These are phyloP conservation scores for Sphaeridia pumilis DNA, from an alignment of 2,888 invertebrate species.

Conservation along the genomic window DNA sequence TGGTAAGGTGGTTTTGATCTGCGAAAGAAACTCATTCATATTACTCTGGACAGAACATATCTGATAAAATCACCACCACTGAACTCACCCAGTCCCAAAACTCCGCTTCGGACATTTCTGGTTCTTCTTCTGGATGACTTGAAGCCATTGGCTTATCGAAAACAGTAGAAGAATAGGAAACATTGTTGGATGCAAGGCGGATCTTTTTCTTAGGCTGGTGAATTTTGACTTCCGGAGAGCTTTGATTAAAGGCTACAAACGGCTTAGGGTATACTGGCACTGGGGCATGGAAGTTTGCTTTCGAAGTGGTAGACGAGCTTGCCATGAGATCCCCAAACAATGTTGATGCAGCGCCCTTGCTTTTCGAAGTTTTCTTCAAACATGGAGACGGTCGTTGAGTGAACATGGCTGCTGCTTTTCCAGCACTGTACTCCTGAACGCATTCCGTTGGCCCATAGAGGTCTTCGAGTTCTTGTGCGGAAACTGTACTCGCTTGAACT, in stretches of 20 bases:
- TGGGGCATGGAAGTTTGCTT: slow-evolving; percentile 4
- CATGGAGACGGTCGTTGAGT: neutral
- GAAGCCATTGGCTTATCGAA: neutral
- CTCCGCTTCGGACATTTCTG: slow-evolving; percentile 8
- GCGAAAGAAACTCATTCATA: neutral
- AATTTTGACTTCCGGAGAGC: neutral
- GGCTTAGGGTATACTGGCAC: slow-evolving; percentile 16
- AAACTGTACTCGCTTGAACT: neutral
- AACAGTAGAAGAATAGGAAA: neutral
- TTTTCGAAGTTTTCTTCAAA: neutral
- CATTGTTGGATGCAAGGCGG: slow-evolving; percentile 5
- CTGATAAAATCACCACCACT: neutral
- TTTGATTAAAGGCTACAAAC: slow-evolving; percentile 14
- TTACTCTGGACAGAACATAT: neutral
- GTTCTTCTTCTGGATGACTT: neutral
- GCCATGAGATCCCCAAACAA: slow-evolving; percentile 2
- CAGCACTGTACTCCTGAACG: slow-evolving; percentile 8
- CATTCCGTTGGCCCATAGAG: slow-evolving; percentile 3
- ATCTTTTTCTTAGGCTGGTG: slow-evolving; percentile 11
- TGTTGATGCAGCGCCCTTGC: neutral
- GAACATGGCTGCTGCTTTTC: neutral
- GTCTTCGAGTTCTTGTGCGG: slow-evolving; percentile 7
- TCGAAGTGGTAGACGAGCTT: neutral
- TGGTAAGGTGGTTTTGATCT: slow-evolving; percentile 3
- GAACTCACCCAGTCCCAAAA: slow-evolving; percentile 13